Evolutionary conservation across 2,888 invertebrate genomes (phyloP).

Genomic region (Liopterus haemorrhoidalis): DNA sequence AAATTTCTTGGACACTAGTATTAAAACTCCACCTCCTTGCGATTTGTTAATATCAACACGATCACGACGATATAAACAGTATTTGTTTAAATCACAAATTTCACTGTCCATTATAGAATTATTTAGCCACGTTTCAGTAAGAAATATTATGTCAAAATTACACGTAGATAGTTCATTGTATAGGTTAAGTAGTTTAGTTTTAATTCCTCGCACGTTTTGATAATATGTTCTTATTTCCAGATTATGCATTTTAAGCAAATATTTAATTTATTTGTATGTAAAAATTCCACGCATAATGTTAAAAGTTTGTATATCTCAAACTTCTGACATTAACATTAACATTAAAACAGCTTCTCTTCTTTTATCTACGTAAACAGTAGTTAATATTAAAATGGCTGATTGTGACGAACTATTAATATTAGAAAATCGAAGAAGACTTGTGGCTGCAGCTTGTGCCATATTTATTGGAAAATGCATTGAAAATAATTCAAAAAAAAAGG

Average conservation of each 20-base stretch:
- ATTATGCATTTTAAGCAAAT: neutral
- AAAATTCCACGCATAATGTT: no score
- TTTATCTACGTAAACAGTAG: no score
- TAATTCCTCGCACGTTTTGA: neutral
- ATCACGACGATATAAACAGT: neutral
- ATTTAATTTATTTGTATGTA: no score
- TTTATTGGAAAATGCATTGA: no score
- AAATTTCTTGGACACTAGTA: neutral
- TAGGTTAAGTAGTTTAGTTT: neutral
- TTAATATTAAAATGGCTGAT: no score
- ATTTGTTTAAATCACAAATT: conserved; percentile 1
- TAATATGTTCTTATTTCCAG: neutral
- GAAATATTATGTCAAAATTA: conserved; percentile 1
- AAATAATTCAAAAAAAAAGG: no score
- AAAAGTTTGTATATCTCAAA: no score
- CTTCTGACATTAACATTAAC: no score
- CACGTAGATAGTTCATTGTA: conserved; percentile 1
- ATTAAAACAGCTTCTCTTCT: no score
- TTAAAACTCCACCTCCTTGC: conserved; percentile 1
- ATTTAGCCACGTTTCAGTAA: conserved; percentile 3
- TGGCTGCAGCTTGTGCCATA: no score
- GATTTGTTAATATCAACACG: conserved; percentile 3
- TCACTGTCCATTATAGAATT: conserved; percentile 1
- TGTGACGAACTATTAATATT: no score
- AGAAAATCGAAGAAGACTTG: no score